Percentiles rank a stretch among this genome's conserved stretches.
Conservation (phyloP, 2,797 vertebrate genomes). For the Pipistrellus pygmaeus region DNA sequence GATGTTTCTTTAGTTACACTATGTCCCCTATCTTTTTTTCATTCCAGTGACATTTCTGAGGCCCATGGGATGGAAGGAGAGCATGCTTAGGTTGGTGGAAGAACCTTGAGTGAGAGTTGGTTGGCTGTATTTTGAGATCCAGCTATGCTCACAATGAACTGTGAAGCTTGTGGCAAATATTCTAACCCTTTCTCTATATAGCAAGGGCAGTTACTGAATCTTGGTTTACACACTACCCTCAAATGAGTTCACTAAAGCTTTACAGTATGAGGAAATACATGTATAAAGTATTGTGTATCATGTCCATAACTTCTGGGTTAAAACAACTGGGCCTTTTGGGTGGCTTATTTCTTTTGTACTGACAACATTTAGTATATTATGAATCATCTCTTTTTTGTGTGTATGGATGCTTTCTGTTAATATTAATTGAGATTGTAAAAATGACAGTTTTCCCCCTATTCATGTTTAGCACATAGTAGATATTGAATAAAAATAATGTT, state of each 20-base stretch:
- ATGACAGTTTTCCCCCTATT: not conserved
- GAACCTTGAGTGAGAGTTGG: not conserved
- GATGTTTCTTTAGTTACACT: not conserved
- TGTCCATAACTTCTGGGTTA: not conserved
- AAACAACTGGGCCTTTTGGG: not conserved
- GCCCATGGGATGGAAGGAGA: not conserved
- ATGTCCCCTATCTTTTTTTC: not conserved
- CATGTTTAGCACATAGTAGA: not conserved
- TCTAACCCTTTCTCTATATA: not conserved
- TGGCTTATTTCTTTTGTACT: not conserved
- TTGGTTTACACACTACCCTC: not conserved
- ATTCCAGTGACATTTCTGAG: conserved; percentile 4
- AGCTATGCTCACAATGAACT: not conserved
- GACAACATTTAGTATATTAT: not conserved
- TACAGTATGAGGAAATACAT: not conserved
- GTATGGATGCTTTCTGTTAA: not conserved
- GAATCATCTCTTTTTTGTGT: not conserved
- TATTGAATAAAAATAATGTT: conserved; percentile 7
- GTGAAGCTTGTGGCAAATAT: not conserved
- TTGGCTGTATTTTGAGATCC: not conserved
- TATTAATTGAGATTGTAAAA: conserved; percentile 13
- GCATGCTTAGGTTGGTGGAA: not conserved
- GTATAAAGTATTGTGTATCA: not conserved
- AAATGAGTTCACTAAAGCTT: not conserved
- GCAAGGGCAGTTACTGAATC: not conserved